phyloP scores from a whole-genome alignment of 2,797 vertebrate species.

The Eutrigla gurnardus region DNA sequence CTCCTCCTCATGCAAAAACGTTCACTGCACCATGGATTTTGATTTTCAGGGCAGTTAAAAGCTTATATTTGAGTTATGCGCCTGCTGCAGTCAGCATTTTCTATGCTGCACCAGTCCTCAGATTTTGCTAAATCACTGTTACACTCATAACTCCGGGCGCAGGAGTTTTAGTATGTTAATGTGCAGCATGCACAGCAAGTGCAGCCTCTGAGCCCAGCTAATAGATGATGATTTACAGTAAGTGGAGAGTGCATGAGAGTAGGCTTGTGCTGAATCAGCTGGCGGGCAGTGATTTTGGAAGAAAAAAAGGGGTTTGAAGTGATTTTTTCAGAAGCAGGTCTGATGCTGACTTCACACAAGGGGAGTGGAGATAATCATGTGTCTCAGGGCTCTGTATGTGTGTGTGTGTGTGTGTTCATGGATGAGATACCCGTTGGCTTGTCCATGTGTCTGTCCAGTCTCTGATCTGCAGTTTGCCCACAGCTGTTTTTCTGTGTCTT shows the following conservation, averaged over 20 bases:
- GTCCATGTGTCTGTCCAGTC: conserved; percentile 14
- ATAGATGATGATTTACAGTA: conserved; percentile 45
- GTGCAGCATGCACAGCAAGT: conserved; percentile 24
- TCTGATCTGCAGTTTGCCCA: conserved; percentile 35
- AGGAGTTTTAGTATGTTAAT: conserved; percentile 48
- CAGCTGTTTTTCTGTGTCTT: conserved; percentile 47
- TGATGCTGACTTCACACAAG: background rate
- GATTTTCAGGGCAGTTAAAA: background rate
- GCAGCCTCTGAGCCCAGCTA: conserved; percentile 25
- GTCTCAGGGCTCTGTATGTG: conserved; percentile 16
- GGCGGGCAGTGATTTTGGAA: conserved; percentile 26
- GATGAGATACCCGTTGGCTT: conserved; percentile 27
- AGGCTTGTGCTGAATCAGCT: conserved; percentile 55
- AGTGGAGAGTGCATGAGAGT: conserved; percentile 44
- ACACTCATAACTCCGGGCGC: conserved; percentile 32
- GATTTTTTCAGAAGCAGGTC: conserved; percentile 18
- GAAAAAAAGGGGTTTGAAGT: conserved; percentile 6
- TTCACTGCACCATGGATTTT: background rate
- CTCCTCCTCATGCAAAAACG: conserved; percentile 5
- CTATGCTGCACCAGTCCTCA: conserved; percentile 23
- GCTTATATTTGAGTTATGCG: background rate
- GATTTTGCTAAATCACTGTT: conserved; percentile 58
- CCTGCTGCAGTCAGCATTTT: conserved; percentile 32
- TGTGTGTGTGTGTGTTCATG: background rate
- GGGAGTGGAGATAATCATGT: background rate